Base-by-base conservation (phyloP, 2,888 invertebrate genomes). In the Sphaerophoria rueppellii region DNA sequence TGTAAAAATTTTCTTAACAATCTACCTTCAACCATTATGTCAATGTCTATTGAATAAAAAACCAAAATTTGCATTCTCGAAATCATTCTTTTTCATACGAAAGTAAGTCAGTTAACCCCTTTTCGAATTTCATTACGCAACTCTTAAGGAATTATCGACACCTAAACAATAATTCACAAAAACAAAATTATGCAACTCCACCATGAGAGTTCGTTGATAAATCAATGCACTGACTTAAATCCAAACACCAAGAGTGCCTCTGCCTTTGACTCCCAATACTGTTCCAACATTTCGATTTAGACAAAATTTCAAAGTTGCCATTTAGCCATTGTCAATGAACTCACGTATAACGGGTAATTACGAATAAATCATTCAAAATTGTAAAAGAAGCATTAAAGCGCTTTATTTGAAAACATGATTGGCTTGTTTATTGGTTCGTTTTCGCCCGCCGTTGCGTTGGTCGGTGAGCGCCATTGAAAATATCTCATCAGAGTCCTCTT, bases 101-200 rank as follows among this genome's bases (percentile, higher is more conserved):
- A 9, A 55, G 32, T 12, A 5, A 14, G 24, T 24, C 46, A 52
- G 52, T 52, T 52, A 54, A 54, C 67, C 67, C 52, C 16, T 54
- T 67, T 54, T 67, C n/a, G n/a, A 40, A 67, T 67, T 54, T 37
- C 54, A 61, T 24, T 24, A 2, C 24, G 2, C 61, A 75, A 55
- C 57, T 50, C 63, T 52, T 37, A 80, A 71, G 43, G 57, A 76
- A 75, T 75, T 71, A 76, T 71, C 43, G 46, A 35, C 54, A 34
- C 12, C 24, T 37, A 40, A 73, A 73, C 52, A 60, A 43, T 43
- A 63, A 55, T 75, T 69, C 67, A 54, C 61, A 70, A 82, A 74
- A 74, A 65, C 69, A 74, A 83, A 83, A 79, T 79, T 71, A 71
- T 60, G 74, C 1, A 24, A 24, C 69, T 79, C 71, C 79, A 50